Percentiles rank a stretch among this genome's conserved stretches.
Conservation (phyloP, 2,888 invertebrate genomes). For the Cephalotes varians region DNA sequence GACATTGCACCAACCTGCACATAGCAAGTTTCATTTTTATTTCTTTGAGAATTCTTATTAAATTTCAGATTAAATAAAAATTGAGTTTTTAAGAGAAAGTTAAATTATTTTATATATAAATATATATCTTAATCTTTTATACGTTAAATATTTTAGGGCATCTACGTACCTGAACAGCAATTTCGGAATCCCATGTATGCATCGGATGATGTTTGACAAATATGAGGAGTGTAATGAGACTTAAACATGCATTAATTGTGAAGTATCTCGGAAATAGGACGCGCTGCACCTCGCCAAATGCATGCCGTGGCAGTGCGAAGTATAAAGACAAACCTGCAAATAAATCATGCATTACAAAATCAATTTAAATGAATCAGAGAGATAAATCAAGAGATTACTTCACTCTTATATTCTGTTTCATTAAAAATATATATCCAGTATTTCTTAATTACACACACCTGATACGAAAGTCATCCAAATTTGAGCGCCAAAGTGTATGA, state of each 20-base stretch:
- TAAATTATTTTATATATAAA: background rate
- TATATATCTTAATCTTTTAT: too few relatives aligned
- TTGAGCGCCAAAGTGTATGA: slow-evolving; percentile 94
- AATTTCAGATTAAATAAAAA: background rate
- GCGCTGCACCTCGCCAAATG: slow-evolving; percentile 95
- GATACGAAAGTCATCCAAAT: slow-evolving; percentile 98
- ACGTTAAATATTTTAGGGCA: background rate
- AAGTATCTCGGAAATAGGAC: slow-evolving; percentile 95
- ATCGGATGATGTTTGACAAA: slow-evolving; percentile 89
- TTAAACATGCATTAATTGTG: slow-evolving; percentile 91
- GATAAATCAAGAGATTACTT: background rate
- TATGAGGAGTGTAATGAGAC: slow-evolving; percentile 90
- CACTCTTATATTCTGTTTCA: background rate
- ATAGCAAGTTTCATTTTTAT: slow-evolving; percentile 38
- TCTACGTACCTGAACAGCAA: slow-evolving; percentile 86
- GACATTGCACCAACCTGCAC: slow-evolving; percentile 89
- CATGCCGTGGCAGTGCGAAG: slow-evolving; percentile 94
- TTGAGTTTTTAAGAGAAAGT: too few relatives aligned
- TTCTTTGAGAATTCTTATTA: background rate
- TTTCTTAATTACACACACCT: slow-evolving; percentile 86
- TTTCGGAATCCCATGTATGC: slow-evolving; percentile 86
- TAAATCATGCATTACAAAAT: slow-evolving; percentile 20
- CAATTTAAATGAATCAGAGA: background rate
- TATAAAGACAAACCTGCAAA: slow-evolving; percentile 93
- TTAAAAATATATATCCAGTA: background rate